A percentile compares a stretch with the other conserved stretches of the same genome.
These are phyloP conservation scores for Piaya cayana DNA, from an alignment of 2,113 vertebrate species.

Conservation along the genomic window DNA sequence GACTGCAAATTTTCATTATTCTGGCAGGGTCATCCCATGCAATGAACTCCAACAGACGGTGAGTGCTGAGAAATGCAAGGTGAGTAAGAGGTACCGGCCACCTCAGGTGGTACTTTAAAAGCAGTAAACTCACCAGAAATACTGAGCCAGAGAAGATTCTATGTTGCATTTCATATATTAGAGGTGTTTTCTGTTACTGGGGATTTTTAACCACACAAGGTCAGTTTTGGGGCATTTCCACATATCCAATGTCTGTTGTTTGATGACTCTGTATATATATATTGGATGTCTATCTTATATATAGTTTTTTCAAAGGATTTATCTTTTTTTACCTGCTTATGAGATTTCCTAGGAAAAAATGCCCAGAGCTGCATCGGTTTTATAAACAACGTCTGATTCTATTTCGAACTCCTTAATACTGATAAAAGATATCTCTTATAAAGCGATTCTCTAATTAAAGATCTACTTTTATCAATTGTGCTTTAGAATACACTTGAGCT, in stretches of 20 bases:
- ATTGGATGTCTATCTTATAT: neutral
- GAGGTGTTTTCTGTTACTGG: neutral
- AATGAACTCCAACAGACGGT: neutral
- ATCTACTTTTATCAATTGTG: slow-evolving; percentile 12
- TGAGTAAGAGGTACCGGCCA: neutral
- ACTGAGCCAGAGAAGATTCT: neutral
- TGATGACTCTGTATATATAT: neutral
- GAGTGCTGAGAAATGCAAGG: neutral
- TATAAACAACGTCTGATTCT: neutral
- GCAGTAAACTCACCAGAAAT: neutral
- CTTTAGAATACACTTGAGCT: slow-evolving; percentile 6
- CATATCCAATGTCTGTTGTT: neutral
- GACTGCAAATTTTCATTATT: neutral
- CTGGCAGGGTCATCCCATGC: neutral
- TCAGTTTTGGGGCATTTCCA: neutral
- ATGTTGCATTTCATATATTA: neutral
- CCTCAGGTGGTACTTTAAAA: neutral
- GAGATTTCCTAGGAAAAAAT: neutral
- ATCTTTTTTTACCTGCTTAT: neutral
- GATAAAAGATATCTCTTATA: neutral
- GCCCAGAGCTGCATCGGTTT: neutral
- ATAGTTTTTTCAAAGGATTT: neutral
- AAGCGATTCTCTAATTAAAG: slow-evolving; percentile 28
- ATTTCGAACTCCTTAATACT: neutral
- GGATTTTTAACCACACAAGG: fast-evolving